Evolutionary conservation across 2,888 invertebrate genomes (phyloP), one percentile per base, ranked within the genome.

Genomic region (Caenorhabditis sp.): DNA sequence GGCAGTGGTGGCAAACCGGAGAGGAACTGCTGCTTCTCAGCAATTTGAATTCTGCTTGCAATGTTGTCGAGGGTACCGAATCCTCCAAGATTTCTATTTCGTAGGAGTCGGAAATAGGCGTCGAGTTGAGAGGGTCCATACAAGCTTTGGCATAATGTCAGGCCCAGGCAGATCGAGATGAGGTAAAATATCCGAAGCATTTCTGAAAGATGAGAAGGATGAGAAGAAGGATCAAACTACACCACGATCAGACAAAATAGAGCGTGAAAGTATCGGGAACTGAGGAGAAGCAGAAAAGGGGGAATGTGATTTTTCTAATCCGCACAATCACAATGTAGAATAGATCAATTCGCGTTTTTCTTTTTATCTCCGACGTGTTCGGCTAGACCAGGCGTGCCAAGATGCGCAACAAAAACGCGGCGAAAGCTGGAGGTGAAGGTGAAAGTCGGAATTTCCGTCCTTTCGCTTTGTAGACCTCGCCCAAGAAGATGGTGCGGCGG

Each of bases 71-170:
- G 26, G 9, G 35, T 30, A 2, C 77, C 77, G 22, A 77, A 55
- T 22, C 71, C 77, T 5, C 77, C 77, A 9, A 77, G 46, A 17
- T 77, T 77, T 37, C 48, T 32, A 27, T 66, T 55, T 4, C 71
- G 37, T 17, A 77, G 35, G 15, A 77, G 53, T 30, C 77, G 58
- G 27, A 71, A 65, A 17, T 77, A 77, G 7, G 58, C 48, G 15
- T 77, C 77, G n/a, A 71, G 24, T 26, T 77, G 77, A 11, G 77
- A 77, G 9, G 71, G 77, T 11, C 71, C 77, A 48, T 77, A 77
- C 4, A 52, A 26, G n/a, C 52, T 77, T 26, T 77, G 77, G 39
- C 65, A 41, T 1, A 32, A 26, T 37, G 55, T 55, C 59, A 65
- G 26, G 5, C 32, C 63, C 15, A 50, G 8, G 5, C 11, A 15